Evolutionary conservation across 2,888 invertebrate species (phyloP).

Genomic region (Nemotelus nigrinus): DNA sequence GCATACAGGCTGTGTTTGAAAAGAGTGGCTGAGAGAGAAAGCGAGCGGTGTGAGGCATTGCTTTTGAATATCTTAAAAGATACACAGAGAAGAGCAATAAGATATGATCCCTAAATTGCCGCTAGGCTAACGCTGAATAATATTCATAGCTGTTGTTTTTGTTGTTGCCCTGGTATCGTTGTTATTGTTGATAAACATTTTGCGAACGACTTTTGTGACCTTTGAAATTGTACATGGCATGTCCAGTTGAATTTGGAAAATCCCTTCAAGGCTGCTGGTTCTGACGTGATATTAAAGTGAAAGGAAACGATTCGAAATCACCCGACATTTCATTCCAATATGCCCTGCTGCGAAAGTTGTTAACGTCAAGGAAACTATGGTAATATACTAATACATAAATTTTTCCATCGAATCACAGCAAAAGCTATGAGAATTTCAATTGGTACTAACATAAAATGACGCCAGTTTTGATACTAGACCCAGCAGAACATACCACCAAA

Average conservation of each 20-base stretch:
- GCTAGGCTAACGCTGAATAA: background rate
- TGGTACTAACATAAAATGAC: too few relatives aligned
- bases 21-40: background rate
- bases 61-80: background rate
- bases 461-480: too few relatives aligned
- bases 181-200: background rate
- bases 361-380: too few relatives aligned
- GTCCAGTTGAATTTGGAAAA: conserved; percentile 6
- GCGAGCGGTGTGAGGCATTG: background rate
- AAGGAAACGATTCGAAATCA: too few relatives aligned
- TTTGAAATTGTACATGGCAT: conserved; percentile 30
- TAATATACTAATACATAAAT: too few relatives aligned
- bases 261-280: too few relatives aligned
- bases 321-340: too few relatives aligned
- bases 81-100: conserved; percentile 26
- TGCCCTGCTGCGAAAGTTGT: too few relatives aligned
- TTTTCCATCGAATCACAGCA: too few relatives aligned
- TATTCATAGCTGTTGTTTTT: background rate
- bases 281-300: too few relatives aligned
- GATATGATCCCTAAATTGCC: conserved; percentile 29
- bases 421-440: too few relatives aligned
- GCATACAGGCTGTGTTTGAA: background rate
- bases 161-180: background rate
- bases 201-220: background rate
- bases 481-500: too few relatives aligned